Base-by-base conservation (phyloP, 2,113 vertebrate genomes). In the Ciconia boyciana region DNA sequence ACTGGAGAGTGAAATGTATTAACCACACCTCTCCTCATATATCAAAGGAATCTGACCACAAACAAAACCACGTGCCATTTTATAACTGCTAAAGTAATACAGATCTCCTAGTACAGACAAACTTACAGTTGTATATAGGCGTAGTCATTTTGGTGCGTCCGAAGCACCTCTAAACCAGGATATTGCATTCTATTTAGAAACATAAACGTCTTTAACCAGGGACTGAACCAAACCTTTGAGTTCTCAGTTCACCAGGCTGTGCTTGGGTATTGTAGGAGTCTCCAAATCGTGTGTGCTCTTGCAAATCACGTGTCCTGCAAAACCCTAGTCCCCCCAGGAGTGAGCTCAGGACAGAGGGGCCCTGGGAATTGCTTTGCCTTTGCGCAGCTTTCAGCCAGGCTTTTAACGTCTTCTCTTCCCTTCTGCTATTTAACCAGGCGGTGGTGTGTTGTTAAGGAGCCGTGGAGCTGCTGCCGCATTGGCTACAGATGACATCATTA, bases 401-500 rank as follows among this genome's bases (percentile, higher is more conserved):
- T 96, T 41, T 79, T 10, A 60, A 25, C 10, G 15, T 51, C 74
- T 39, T 65, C 29, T 19, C 70, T 61, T 51, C 84, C 54, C 78
- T 75, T 70, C 66, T 52, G 57, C 64, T 51, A 16, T 25, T 72
- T 21, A 75, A 34, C 58, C 91, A 77, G 94, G 93, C 57, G 5
- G 76, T 25, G 84, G 81, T 41, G 81, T 41, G 87, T 11, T 43
- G 19, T 6, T 72, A 72, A 66, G 90, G 82, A 87, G 61, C 34
- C 3, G 24, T 5, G 28, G 25, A 54, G 82, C 84, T 4, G 43
- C 14, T n/a, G 77, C 93, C 70, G 72, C 85, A 98, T 94, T 96
- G 96, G 96, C 93, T 94, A 55, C 79, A 15, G 76, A 89, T 95
- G 96, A 97, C 93, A 83, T 97, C 96, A 95, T 71, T 13, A 43